Conservation (phyloP, 1,140 invertebrate genomes). For the Anoplophora glabripennis region DNA sequence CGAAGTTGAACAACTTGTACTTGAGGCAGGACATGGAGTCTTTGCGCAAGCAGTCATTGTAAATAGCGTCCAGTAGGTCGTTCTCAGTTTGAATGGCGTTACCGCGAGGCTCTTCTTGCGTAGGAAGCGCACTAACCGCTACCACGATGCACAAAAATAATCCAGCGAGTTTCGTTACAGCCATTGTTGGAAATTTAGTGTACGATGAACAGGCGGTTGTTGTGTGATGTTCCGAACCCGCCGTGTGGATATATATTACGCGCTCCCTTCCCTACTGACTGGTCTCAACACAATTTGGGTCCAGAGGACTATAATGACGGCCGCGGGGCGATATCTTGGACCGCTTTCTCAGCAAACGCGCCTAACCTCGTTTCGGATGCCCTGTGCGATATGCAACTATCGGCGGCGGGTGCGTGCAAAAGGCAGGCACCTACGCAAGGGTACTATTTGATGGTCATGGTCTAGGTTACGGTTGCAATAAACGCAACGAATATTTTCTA, state of each 20-base stretch:
- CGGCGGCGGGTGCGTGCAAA: conserved; percentile 8
- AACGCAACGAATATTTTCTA: background rate
- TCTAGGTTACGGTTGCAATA: conserved; percentile 12
- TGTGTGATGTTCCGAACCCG: conserved; percentile 41
- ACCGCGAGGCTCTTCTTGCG: conserved; percentile 58
- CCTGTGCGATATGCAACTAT: conserved; percentile 37
- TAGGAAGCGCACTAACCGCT: conserved; percentile 60
- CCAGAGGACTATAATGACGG: conserved; percentile 46
- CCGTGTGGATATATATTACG: conserved; percentile 45
- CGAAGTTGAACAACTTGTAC: conserved; percentile 78
- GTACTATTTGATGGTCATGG: conserved; percentile 13
- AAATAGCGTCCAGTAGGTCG: conserved; percentile 71
- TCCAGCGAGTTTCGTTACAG: conserved; percentile 36
- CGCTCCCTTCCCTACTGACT: conserved; percentile 40
- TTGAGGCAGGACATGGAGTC: conserved; percentile 78
- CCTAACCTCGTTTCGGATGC: conserved; percentile 44
- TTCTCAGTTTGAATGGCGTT: conserved; percentile 65
- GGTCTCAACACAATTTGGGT: conserved; percentile 47
- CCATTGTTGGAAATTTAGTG: conserved; percentile 21
- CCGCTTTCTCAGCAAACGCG: conserved; percentile 48
- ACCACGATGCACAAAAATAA: conserved; percentile 54
- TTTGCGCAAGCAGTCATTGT: conserved; percentile 74
- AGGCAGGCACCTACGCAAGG: background rate
- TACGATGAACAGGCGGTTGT: conserved; percentile 23
- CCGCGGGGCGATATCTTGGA: conserved; percentile 45